phyloP scores from a whole-genome alignment of 2,888 invertebrate species.

The Diloba caeruleocephala region DNA sequence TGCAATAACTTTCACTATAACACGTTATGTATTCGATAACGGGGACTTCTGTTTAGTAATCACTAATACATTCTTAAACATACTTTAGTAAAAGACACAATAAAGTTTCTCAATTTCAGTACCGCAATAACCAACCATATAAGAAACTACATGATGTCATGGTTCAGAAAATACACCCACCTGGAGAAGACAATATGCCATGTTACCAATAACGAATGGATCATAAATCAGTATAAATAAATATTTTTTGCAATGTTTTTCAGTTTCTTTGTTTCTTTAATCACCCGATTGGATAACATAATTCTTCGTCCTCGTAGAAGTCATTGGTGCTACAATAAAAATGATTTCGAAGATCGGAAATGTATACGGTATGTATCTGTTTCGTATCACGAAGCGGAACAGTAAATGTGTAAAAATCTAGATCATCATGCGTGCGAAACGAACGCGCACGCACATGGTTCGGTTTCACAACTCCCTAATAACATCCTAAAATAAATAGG shows the following conservation, averaged over 20 bases:
- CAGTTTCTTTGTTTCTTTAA: conserved; percentile 3
- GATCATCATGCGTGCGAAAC: conserved; percentile 60
- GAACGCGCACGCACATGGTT: conserved; percentile 51
- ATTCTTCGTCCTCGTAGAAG: not conserved
- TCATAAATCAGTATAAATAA: conserved; percentile 36
- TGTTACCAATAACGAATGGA: conserved; percentile 34
- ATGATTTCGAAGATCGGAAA: conserved; percentile 35
- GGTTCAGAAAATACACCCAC: conserved; percentile 48
- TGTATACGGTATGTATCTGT: conserved; percentile 46
- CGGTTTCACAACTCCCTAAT: conserved; percentile 67
- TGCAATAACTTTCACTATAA: conserved; percentile 13
- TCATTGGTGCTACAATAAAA: too few species aligned
- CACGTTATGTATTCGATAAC: conserved; percentile 13
- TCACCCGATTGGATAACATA: not conserved
- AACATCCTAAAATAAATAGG: conserved; percentile 66
- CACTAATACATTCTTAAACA: too few species aligned
- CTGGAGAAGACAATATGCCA: conserved; percentile 34
- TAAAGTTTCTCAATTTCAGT: conserved; percentile 26
- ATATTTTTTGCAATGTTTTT: conserved; percentile 14
- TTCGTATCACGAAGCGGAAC: conserved; percentile 55
- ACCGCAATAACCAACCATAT: conserved; percentile 36
- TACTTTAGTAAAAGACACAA: conserved; percentile 10
- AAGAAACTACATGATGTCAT: conserved; percentile 56
- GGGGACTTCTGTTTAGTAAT: conserved; percentile 3
- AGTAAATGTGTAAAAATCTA: conserved; percentile 58